These are phyloP conservation scores for Cyclopterus lumpus DNA, from an alignment of 2,797 vertebrate species.

Conservation along the genomic window DNA sequence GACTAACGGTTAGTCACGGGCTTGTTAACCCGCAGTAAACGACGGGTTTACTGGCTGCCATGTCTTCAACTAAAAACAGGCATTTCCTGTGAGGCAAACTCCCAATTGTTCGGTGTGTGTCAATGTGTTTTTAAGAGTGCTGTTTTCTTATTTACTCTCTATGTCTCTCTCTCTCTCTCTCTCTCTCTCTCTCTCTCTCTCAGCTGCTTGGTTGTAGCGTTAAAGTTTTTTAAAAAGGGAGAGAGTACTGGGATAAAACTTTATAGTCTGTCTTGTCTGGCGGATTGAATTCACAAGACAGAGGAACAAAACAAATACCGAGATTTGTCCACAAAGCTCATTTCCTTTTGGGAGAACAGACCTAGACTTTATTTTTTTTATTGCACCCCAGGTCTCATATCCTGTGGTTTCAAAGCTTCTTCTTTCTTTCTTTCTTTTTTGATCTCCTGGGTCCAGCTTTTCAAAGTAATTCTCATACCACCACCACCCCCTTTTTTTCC, in stretches of 20 bases:
- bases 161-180: neutral
- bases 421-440: no score
- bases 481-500: no score
- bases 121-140: neutral
- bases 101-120: neutral
- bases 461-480: neutral
- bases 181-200: neutral
- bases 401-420: slow-evolving; percentile 8
- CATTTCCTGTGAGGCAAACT: neutral
- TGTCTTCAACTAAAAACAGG: neutral
- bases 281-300: neutral
- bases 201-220: neutral
- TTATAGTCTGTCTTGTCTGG: neutral
- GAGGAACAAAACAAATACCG: neutral
- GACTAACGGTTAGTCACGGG: neutral
- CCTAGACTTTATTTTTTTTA: slow-evolving; percentile 30
- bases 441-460: slow-evolving; percentile 10
- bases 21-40: neutral
- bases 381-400: slow-evolving; percentile 23
- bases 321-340: neutral
- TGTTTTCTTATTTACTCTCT: neutral
- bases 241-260: slow-evolving; percentile 1
- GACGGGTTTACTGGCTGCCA: neutral
- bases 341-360: slow-evolving; percentile 10
- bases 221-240: neutral